Percentiles rank a stretch among this genome's conserved stretches.
Evolutionary conservation across 1,140 invertebrate genomes (phyloP).

Genomic region (Phortica variegata): DNA sequence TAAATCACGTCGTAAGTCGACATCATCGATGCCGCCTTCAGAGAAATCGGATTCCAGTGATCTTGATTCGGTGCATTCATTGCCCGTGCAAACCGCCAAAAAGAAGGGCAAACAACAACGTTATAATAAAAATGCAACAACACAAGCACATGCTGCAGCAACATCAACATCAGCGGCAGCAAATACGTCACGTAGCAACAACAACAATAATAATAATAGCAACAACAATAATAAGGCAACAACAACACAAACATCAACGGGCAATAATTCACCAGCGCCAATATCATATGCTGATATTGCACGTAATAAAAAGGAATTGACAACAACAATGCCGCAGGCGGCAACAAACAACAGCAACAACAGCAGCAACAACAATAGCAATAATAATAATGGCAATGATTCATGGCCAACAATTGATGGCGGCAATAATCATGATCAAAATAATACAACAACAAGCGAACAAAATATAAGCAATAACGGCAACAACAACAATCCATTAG

Average conservation of each 20-base stretch:
- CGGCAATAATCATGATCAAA: conserved; percentile 3
- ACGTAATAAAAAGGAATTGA: conserved; percentile 55
- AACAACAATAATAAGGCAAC: conserved; percentile 18
- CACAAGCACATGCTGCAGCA: conserved; percentile 1
- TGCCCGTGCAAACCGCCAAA: conserved; percentile 63
- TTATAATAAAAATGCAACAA: conserved; percentile 7
- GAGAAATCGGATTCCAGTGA: conserved; percentile 72
- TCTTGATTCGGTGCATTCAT: conserved; percentile 71
- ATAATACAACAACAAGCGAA: conserved; percentile 11
- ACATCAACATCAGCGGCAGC: conserved; percentile 1
- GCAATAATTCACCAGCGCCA: conserved; percentile 24
- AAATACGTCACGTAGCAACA: conserved; percentile 12
- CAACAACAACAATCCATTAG: not conserved
- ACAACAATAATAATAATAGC: conserved; percentile 17
- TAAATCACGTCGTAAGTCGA: conserved; percentile 60
- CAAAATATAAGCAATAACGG: conserved; percentile 8
- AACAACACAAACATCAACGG: not conserved
- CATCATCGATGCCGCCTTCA: conserved; percentile 65
- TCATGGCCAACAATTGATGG: conserved; percentile 9
- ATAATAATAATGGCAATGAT: conserved; percentile 10
- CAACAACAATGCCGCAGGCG: conserved; percentile 16
- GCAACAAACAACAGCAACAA: conserved; percentile 15
- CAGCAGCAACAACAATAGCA: not conserved
- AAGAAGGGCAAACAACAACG: conserved; percentile 34
- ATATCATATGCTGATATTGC: conserved; percentile 73